These are phyloP conservation scores for Pelodytes ibericus DNA, from an alignment of 2,797 vertebrate genomes.

Conservation along the genomic window DNA sequence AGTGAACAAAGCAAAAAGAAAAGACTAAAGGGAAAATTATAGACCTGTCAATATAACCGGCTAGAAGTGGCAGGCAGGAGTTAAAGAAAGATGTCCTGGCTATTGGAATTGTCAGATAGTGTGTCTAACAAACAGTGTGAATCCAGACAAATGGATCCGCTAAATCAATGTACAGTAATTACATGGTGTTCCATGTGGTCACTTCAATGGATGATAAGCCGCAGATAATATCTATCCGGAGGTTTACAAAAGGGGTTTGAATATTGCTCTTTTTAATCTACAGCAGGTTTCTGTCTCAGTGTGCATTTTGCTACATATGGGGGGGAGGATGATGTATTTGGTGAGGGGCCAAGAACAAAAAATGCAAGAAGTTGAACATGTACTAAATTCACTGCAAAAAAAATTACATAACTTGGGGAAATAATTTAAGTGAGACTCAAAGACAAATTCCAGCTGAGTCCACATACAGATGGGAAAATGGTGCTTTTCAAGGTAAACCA, in stretches of 20 bases:
- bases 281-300: slow-evolving; percentile 5
- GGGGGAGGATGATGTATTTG: too few relatives aligned
- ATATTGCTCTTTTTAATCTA: slow-evolving; percentile 20
- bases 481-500: too few relatives aligned
- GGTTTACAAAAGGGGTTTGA: slow-evolving; percentile 12
- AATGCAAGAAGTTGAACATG: too few relatives aligned
- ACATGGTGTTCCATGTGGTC: slow-evolving; percentile 25
- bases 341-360: too few relatives aligned
- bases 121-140: slow-evolving; percentile 39
- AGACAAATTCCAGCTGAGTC: too few relatives aligned
- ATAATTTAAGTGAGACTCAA: too few relatives aligned
- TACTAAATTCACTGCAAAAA: background rate
- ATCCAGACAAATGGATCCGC: slow-evolving; percentile 37
- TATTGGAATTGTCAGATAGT: slow-evolving; percentile 48
- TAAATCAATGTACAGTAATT: slow-evolving; percentile 50
- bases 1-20: slow-evolving; percentile 2
- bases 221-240: slow-evolving; percentile 24
- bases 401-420: too few relatives aligned
- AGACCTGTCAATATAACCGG: slow-evolving; percentile 49
- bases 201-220: slow-evolving; percentile 36
- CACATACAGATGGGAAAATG: too few relatives aligned
- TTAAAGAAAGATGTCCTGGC: slow-evolving; percentile 37
- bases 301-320: background rate
- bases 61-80: slow-evolving; percentile 32
- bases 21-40: slow-evolving; percentile 20